Base-by-base conservation (phyloP, 2,113 vertebrate genomes). In the Polyodon spathula region DNA sequence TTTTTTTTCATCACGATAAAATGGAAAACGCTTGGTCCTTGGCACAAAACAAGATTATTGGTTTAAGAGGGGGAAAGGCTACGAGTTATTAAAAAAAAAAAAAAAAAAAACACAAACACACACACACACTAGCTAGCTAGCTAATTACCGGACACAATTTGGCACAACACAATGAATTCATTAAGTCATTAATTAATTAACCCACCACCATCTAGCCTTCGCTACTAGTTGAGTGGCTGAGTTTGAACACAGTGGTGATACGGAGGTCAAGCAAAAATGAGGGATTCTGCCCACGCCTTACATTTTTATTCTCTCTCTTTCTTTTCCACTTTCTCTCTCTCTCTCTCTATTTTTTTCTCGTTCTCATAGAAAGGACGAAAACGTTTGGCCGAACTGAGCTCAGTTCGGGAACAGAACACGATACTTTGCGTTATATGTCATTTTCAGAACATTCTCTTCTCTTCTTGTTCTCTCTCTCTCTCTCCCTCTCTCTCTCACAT, bases 21-120 rank as follows among this genome's bases (percentile, higher is more conserved):
- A 12, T 54, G 7, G 5, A 58, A 77, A 76, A 70, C 64, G 67
- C 63, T 76, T 66, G 59, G 68, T 74, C 62, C 52, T 79, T 84
- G 78, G 82, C 78, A 81, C 74, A 66, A n/a, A n/a, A n/a, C n/a
- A n/a, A n/a, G n/a, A n/a, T n/a, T n/a, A n/a, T n/a, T 64, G 75
- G 65, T 7, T 41, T n/a, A 67, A 6, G 63, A 12, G 61, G 67
- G 39, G 48, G 53, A 56, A 55, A 62, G 38, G 40, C 46, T 48
- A 56, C 17, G 3, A 17, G 9, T 44, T 27, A 56, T 8, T 7
- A 27, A 16, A 27, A n/a, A n/a, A n/a, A n/a, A n/a, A n/a, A n/a
- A n/a, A n/a, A n/a, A n/a, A n/a, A n/a, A n/a, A n/a, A n/a, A 57
- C 44, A 41, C 8, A 46, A 5, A 38, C 43, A 39, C 46, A 6